Evolutionary conservation across 2,888 invertebrate species (phyloP).

Genomic region (Rosalia funebris): DNA sequence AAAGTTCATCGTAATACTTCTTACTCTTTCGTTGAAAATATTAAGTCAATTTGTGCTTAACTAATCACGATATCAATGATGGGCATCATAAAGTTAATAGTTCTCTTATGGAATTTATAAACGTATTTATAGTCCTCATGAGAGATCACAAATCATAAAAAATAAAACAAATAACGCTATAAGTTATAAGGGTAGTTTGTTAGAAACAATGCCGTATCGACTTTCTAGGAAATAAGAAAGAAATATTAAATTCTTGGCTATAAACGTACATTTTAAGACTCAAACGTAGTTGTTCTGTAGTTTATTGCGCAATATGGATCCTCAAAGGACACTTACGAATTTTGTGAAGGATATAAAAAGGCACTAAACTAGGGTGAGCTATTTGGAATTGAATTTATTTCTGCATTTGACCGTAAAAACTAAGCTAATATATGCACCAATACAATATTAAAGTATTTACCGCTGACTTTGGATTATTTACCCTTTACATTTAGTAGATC

Average conservation of each 20-base stretch:
- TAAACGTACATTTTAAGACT: constrained; percentile 18
- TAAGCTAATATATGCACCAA: constrained; percentile 3
- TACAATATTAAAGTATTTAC: neutral
- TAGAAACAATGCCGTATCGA: neutral
- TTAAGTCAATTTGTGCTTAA: too few relatives aligned
- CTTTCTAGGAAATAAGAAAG: neutral
- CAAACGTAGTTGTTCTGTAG: constrained; percentile 17
- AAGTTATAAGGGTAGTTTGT: neutral
- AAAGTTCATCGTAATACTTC: too few relatives aligned
- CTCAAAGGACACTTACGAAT: constrained; percentile 29
- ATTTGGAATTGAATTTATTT: constrained; percentile 22
- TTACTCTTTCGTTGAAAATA: too few relatives aligned
- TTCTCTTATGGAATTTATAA: too few relatives aligned
- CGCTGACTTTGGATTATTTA: neutral
- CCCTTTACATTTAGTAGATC: neutral
- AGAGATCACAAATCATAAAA: too few relatives aligned
- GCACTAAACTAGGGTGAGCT: constrained; percentile 16
- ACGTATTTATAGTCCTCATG: too few relatives aligned
- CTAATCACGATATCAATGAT: too few relatives aligned
- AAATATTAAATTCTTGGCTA: constrained; percentile 13
- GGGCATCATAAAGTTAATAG: too few relatives aligned
- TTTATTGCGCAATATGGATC: constrained; percentile 25
- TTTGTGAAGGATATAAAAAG: constrained; percentile 25
- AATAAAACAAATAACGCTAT: too few relatives aligned
- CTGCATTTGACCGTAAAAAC: constrained; percentile 1